Evolutionary conservation across 2,888 invertebrate genomes (phyloP), one percentile per base, ranked within the genome.

Genomic region (Temnothorax ravouxi): DNA sequence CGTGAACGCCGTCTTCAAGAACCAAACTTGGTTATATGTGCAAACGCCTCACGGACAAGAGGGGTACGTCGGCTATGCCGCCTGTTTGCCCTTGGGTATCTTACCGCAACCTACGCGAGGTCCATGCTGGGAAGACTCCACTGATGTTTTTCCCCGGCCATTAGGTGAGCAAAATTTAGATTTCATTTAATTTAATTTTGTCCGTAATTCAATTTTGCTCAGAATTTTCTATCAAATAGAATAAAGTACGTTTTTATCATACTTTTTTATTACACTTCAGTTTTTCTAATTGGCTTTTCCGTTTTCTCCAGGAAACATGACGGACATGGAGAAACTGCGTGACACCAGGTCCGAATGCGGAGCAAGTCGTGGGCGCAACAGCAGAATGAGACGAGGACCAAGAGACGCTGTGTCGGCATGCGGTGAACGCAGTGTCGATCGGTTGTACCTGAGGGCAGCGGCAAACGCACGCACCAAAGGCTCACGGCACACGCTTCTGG

Each of bases 41-140:
- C 98, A 98, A 94, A 98, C 98, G 0, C 97, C 98, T 3, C 98
- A 98, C 90, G 97, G 97, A 0, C 97, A 97, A 89, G 98, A 98
- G 93, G 98, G 98, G 0, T 98, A 98, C 91, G 97, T 98, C 34
- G 96, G 96, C 86, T 98, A 97, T 88, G 96, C 96, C 21, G 97
- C 97, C 3, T 98, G 98, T 93, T 94, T 98, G 86, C 98, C 98
- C 1, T 94, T 98, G 74, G 98, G 98, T 41, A 97, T 97, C 89
- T 92, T 97, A 86, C 97, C 97, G 5, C 96, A 96, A 62, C 93
- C 96, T 86, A 96, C 96, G 90, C 96, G 96, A 71, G 90, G 96
- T 96, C 0, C 97, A 96, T 97, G 97, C 92, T 98, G 98, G 97
- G 98, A 98, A 92, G 97, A 97, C 90, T 97, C 97, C 90, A 97